A percentile compares a stretch with the other conserved stretches of the same genome.
phyloP scores from a whole-genome alignment of 2,797 vertebrate genomes.

The Poecilia gillii region DNA sequence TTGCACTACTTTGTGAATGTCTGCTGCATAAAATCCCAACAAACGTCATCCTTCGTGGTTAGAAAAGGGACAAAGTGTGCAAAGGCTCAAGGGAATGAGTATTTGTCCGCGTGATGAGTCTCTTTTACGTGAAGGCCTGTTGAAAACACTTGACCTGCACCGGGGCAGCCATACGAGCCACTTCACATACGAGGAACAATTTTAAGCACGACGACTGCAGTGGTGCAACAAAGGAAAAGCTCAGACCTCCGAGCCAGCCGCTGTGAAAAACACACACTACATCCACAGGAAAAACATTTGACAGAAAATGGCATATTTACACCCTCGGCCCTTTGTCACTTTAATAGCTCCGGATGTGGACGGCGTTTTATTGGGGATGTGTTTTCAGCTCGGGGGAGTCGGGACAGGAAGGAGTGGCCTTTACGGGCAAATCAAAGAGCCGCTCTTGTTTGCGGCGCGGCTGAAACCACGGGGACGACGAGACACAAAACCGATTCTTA shows the following conservation, averaged over 20 bases:
- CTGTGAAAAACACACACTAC: background rate
- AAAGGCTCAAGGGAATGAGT: background rate
- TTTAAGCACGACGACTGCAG: conserved; percentile 8
- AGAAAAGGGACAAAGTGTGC: background rate
- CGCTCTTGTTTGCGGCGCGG: conserved; percentile 24
- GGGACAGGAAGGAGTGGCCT: conserved; percentile 27
- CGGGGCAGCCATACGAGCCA: background rate
- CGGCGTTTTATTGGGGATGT: conserved; percentile 4
- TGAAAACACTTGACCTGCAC: background rate
- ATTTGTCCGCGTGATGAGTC: background rate
- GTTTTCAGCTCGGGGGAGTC: conserved; percentile 18
- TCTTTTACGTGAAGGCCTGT: background rate
- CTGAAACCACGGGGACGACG: conserved; percentile 23
- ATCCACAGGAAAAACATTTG: conserved; percentile 14
- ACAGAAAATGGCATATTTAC: conserved; percentile 28
- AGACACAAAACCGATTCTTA: conserved; percentile 2
- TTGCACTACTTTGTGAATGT: background rate
- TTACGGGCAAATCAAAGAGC: conserved; percentile 36
- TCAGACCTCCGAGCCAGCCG: background rate
- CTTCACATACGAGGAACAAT: conserved; percentile 13
- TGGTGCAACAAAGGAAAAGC: conserved; percentile 1
- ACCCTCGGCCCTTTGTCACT: conserved; percentile 13
- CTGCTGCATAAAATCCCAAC: background rate
- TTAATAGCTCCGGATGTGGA: conserved; percentile 21
- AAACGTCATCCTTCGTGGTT: background rate